Conservation (phyloP, 2,888 invertebrate species). For the Ophion obscuratus region DNA sequence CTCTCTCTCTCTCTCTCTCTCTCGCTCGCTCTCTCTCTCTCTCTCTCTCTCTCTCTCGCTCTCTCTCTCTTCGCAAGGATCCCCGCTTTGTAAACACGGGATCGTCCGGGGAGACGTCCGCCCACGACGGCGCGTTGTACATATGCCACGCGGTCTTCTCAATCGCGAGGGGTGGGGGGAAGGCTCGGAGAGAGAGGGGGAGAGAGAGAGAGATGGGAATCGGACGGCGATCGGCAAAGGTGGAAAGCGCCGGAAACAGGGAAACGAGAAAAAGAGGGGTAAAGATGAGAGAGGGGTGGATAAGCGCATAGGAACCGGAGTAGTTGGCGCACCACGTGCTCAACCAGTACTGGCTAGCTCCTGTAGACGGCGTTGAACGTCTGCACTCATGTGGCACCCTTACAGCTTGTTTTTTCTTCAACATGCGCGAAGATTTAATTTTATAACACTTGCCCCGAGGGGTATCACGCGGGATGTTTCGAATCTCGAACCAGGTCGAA, state of each 20-base stretch:
- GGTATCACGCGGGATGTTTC: no score
- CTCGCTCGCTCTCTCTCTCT: slow-evolving; percentile 3
- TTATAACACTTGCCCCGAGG: no score
- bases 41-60: background rate
- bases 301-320: background rate
- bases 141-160: slow-evolving; percentile 82
- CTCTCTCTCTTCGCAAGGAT: background rate
- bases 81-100: slow-evolving; percentile 61
- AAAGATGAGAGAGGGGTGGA: background rate
- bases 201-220: slow-evolving; percentile 9
- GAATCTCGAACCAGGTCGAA: no score
- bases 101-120: slow-evolving; percentile 74
- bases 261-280: slow-evolving; percentile 5
- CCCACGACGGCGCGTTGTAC: slow-evolving; percentile 82
- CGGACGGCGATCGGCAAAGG: slow-evolving; percentile 28
- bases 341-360: slow-evolving; percentile 14
- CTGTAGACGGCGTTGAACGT: background rate
- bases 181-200: background rate
- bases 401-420: background rate
- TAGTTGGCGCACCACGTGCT: slow-evolving; percentile 35
- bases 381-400: slow-evolving; percentile 2
- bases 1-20: slow-evolving; percentile 30
- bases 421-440: background rate
- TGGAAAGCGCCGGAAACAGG: background rate
- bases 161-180: slow-evolving; percentile 24